Base-by-base conservation (phyloP, 2,888 invertebrate genomes). In the Bhutanitis thaidina region DNA sequence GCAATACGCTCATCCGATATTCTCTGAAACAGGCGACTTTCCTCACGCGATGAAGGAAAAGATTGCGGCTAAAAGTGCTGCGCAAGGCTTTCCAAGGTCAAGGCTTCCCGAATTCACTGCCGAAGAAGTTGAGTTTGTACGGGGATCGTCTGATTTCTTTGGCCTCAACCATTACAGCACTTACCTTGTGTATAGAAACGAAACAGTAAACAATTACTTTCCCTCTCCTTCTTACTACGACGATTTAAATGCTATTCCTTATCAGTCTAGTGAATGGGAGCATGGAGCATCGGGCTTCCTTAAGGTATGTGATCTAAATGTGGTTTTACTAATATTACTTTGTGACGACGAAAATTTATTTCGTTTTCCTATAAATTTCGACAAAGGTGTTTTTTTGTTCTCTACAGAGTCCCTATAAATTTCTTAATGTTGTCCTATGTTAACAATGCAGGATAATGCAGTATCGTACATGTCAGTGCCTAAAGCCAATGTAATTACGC, bases 101-200 rank as follows among this genome's bases (percentile, higher is more conserved):
- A 67, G 90, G 13, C 64, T 91, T 10, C 90, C 90, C 1, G 67
- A 66, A 37, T 89, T 91, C 52, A 80, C 84, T 0, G 53, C 64
- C 9, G 75, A 80, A 49, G 87, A 90, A 74, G 57, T 74, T 10
- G 62, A 66, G 1, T 69, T 69, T 37, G 56, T 80, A 2, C 68
- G 61, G 44, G 80, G 78, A 25, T 62, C 70, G 8, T 62, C 73
- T 0, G 80, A 80, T 52, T 73, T 72, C 56, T 69, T 74, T 10
- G 74, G 93, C 3, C 68, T 94, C 3, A 94, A 94, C 63, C 90
- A 92, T 55, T 95, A 95, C 67, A 90, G 91, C 0, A 74, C 90
- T 1, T 69, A 1, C 0, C 16, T 58, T 0, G 59, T 67, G 7
- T 70, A 69, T 29, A 65, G 67, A 56, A 69, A 69, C 27, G 64